Percentiles rank a stretch among this genome's conserved stretches.
These are phyloP conservation scores for Agrotis exclamationis DNA, from an alignment of 2,888 invertebrate species.

Conservation along the genomic window DNA sequence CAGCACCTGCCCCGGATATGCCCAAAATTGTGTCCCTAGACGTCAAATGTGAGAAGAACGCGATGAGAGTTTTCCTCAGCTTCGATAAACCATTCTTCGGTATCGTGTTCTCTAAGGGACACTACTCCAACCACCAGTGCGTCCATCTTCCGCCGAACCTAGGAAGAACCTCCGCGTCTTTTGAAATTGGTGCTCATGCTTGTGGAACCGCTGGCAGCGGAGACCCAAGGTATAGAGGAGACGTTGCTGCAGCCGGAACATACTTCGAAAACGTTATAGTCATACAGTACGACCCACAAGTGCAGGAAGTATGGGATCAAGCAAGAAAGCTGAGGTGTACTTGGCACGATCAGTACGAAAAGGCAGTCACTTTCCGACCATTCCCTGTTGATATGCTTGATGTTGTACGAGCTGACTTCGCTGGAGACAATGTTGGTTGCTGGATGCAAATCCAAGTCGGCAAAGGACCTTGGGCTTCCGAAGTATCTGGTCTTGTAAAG, in stretches of 20 bases:
- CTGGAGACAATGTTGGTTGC: slow-evolving; percentile 98
- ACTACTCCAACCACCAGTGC: slow-evolving; percentile 98
- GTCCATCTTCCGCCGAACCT: slow-evolving; percentile 97
- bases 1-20: slow-evolving; percentile 96
- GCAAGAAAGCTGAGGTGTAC: slow-evolving; percentile 97
- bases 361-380: slow-evolving; percentile 98
- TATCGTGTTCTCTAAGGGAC: slow-evolving; percentile 98
- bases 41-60: slow-evolving; percentile 98
- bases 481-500: slow-evolving; percentile 98
- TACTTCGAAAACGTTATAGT: slow-evolving; percentile 98
- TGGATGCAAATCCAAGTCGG: slow-evolving; percentile 99
- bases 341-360: slow-evolving; percentile 99
- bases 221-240: slow-evolving; percentile 97
- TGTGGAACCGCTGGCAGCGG: slow-evolving; percentile 98
- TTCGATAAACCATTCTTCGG: slow-evolving; percentile 98
- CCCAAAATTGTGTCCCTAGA: slow-evolving; percentile 98
- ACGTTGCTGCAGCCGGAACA: slow-evolving; percentile 97
- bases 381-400: slow-evolving; percentile 99
- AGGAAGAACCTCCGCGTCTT: slow-evolving; percentile 96
- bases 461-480: slow-evolving; percentile 98
- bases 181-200: slow-evolving; percentile 97
- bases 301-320: slow-evolving; percentile 99
- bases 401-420: slow-evolving; percentile 98
- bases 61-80: slow-evolving; percentile 98
- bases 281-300: slow-evolving; percentile 97